phyloP scores from a whole-genome alignment of 2,113 vertebrate genomes.

The Heteronetta atricapilla region DNA sequence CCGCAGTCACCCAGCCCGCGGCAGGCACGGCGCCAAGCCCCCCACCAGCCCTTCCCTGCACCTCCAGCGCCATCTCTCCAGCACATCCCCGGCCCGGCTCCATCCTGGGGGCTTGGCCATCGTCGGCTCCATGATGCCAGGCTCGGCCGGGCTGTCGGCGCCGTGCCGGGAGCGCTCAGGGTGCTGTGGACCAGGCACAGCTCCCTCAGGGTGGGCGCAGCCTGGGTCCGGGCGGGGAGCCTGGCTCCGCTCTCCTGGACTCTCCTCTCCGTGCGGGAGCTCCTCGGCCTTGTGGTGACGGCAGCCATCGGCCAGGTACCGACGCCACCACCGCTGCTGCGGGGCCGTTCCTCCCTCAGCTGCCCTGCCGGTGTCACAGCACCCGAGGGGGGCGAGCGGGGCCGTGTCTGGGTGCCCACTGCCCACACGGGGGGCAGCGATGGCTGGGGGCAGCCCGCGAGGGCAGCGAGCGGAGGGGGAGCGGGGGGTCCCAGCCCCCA shows the following conservation, averaged over 20 bases:
- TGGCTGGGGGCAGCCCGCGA: no score
- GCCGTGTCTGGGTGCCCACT: background rate
- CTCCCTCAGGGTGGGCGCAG: background rate
- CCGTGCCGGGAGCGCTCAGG: background rate
- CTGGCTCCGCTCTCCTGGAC: background rate
- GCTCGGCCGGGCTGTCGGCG: background rate
- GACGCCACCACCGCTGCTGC: background rate
- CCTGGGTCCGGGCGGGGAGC: background rate
- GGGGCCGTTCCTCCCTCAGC: background rate
- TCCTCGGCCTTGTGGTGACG: background rate
- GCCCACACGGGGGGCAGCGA: background rate
- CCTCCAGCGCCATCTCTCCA: background rate
- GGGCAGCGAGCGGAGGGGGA: background rate
- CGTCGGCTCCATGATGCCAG: fast-evolving
- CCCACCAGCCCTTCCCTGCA: background rate
- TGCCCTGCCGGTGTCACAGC: fast-evolving
- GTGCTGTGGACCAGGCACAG: fast-evolving
- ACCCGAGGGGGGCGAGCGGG: background rate
- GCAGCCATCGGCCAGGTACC: background rate
- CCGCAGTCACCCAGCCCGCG: background rate
- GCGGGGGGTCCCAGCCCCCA: background rate
- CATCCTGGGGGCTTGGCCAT: background rate
- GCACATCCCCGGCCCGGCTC: background rate
- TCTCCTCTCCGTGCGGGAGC: background rate
- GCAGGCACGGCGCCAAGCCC: background rate